Conservation (phyloP, 2,797 vertebrate genomes). For the Valencia hispanica region DNA sequence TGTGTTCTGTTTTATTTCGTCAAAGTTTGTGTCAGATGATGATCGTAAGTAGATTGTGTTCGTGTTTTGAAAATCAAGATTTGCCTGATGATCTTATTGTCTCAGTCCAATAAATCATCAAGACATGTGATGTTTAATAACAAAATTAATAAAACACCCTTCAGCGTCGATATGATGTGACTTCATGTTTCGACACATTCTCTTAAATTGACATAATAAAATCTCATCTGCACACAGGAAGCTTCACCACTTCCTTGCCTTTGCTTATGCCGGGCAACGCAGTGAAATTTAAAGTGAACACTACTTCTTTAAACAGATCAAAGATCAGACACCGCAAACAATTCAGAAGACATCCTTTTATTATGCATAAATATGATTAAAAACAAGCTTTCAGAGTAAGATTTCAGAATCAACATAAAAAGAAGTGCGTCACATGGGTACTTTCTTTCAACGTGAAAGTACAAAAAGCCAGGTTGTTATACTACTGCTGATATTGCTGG, state of each 20-base stretch:
- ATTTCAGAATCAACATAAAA: neutral
- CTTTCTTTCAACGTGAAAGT: neutral
- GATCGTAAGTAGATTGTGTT: constrained; percentile 34
- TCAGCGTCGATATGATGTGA: constrained; percentile 12
- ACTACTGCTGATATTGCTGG: neutral
- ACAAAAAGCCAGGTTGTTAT: neutral
- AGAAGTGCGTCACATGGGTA: too few species aligned
- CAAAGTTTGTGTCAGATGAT: constrained; percentile 21
- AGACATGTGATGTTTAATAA: constrained; percentile 22
- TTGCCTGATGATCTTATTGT: constrained; percentile 29
- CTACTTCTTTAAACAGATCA: constrained; percentile 1
- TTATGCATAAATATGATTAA: constrained; percentile 12
- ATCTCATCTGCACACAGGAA: constrained; percentile 74
- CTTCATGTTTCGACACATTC: constrained; percentile 8
- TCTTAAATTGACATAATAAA: constrained; percentile 11
- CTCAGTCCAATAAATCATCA: constrained; percentile 52
- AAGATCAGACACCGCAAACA: neutral
- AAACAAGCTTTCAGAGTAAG: neutral
- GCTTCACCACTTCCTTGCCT: constrained; percentile 71
- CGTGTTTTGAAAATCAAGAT: constrained; percentile 36
- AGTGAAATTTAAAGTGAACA: neutral
- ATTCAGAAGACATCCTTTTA: constrained; percentile 36
- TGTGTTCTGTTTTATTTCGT: constrained; percentile 22
- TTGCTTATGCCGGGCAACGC: constrained; percentile 12
- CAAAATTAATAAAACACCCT: neutral